Evolutionary conservation across 1,140 invertebrate species (phyloP).

Genomic region (Phymorhynchus buccinoides): DNA sequence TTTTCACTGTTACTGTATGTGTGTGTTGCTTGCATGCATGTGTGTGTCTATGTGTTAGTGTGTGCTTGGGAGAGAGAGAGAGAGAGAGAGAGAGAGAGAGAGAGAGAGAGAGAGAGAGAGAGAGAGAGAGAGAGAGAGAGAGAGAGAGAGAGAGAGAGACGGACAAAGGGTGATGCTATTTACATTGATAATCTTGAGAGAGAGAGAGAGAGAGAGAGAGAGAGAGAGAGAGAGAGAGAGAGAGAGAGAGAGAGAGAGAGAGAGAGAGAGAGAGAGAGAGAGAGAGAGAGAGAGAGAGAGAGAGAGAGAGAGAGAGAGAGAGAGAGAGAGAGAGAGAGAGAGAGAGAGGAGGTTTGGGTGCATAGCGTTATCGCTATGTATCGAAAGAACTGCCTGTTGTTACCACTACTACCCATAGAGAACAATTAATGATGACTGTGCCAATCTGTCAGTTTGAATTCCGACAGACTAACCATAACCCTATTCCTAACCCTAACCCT

Average conservation of each 20-base stretch:
- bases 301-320: slow-evolving; percentile 13
- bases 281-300: slow-evolving; percentile 35
- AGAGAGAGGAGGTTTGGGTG: background rate
- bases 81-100: slow-evolving; percentile 20
- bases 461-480: no score
- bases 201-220: slow-evolving; percentile 17
- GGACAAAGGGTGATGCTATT: background rate
- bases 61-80: background rate
- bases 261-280: slow-evolving; percentile 38
- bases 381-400: no score
- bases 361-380: no score
- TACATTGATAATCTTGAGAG: background rate
- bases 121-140: background rate
- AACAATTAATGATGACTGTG: no score
- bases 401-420: no score
- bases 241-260: slow-evolving; percentile 13
- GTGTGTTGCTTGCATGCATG: no score
- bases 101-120: slow-evolving; percentile 7
- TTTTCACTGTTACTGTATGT: no score
- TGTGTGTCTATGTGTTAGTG: no score
- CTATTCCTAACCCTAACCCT: no score
- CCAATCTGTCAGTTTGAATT: no score
- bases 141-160: background rate
- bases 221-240: slow-evolving; percentile 33
- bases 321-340: background rate